phyloP scores from a whole-genome alignment of 2,888 invertebrate genomes.

The Gastracanthus pulcherrimus region DNA sequence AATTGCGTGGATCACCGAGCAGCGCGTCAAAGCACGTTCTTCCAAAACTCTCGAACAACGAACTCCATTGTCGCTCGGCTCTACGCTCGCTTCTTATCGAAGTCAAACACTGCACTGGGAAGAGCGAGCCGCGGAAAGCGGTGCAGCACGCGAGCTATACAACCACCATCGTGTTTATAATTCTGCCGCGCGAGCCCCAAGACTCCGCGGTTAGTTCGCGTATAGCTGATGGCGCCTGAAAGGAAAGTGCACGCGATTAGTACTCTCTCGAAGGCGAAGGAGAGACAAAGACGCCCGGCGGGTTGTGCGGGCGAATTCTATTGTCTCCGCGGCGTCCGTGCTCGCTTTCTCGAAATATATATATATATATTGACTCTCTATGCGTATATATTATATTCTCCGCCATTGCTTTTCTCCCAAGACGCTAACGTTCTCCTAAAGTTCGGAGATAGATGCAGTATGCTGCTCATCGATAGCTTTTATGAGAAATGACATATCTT shows the following conservation, averaged over 20 bases:
- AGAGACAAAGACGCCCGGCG: slow-evolving; percentile 1
- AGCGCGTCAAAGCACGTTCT: background rate
- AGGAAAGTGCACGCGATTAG: slow-evolving; percentile 38
- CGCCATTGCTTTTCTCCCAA: too few species aligned
- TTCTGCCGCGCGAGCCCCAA: background rate
- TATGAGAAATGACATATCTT: too few species aligned
- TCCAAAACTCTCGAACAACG: background rate
- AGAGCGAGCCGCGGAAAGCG: background rate
- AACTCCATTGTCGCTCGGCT: background rate
- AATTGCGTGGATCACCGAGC: too few species aligned
- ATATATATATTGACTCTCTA: too few species aligned
- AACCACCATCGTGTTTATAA: too few species aligned
- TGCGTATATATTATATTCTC: too few species aligned
- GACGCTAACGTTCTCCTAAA: too few species aligned
- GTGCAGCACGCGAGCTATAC: background rate
- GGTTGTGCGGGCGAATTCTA: slow-evolving; percentile 37
- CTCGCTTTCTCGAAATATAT: too few species aligned
- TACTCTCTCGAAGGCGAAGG: background rate
- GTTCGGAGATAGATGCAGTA: too few species aligned
- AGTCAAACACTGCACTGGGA: background rate
- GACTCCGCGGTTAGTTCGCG: background rate
- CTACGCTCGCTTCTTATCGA: slow-evolving; percentile 17
- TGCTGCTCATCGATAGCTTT: too few species aligned
- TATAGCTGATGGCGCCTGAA: background rate
- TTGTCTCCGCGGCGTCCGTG: too few species aligned